These are phyloP conservation scores for Sebastolobus altivelis DNA, from an alignment of 2,797 vertebrate species.

Conservation along the genomic window DNA sequence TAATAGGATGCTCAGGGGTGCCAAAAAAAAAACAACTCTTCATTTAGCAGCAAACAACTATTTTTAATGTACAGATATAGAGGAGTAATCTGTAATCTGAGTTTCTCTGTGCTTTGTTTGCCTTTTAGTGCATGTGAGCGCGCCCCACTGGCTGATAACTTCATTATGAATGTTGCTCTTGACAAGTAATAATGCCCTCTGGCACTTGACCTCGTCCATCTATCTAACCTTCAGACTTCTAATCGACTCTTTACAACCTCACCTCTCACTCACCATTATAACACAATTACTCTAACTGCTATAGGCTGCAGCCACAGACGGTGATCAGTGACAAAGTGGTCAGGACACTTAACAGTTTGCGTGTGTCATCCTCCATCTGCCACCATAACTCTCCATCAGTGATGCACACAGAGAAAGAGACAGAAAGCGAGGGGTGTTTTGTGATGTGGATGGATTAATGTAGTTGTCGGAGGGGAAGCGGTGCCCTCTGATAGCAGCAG, in stretches of 20 bases:
- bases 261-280: constrained; percentile 14
- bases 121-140: too few species aligned
- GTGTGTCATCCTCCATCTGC: constrained; percentile 55
- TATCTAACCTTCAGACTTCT: constrained; percentile 24
- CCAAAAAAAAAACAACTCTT: not conserved
- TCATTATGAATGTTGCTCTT: constrained; percentile 17
- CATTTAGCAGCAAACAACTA: too few species aligned
- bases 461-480: constrained; percentile 20
- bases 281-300: constrained; percentile 27
- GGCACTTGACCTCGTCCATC: constrained; percentile 16
- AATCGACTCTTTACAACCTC: constrained; percentile 33
- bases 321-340: constrained; percentile 30
- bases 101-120: too few species aligned
- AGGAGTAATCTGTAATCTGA: too few species aligned
- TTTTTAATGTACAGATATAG: too few species aligned
- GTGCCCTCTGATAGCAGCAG: constrained; percentile 41
- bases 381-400: constrained; percentile 2
- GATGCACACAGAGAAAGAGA: constrained; percentile 2
- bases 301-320: constrained; percentile 8
- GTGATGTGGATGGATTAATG: constrained; percentile 4
- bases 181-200: constrained; percentile 35
- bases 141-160: not conserved
- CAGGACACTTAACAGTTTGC: constrained; percentile 38
- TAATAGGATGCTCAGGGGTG: not conserved
- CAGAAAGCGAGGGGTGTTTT: constrained; percentile 10